These are phyloP conservation scores for Mustela nigripes DNA, from an alignment of 2,113 vertebrate species.

Conservation along the genomic window DNA sequence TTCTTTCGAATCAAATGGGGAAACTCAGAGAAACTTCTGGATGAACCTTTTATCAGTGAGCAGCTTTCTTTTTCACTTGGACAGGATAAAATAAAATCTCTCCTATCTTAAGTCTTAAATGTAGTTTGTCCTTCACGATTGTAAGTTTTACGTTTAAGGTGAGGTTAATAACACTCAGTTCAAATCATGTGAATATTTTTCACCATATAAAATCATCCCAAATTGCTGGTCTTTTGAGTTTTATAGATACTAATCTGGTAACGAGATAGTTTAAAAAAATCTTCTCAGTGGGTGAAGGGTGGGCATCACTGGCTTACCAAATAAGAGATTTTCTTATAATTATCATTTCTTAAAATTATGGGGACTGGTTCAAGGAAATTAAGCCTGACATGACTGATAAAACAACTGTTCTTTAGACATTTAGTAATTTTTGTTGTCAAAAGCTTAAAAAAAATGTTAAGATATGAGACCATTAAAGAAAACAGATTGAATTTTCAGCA, in stretches of 20 bases:
- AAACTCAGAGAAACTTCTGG: constrained; percentile 54
- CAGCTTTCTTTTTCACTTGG: constrained; percentile 2
- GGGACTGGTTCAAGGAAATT: constrained; percentile 27
- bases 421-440: constrained; percentile 52
- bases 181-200: constrained; percentile 26
- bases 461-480: neutral
- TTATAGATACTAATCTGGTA: constrained; percentile 36
- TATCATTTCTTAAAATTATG: neutral
- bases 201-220: neutral
- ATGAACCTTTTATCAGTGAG: constrained; percentile 11
- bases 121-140: neutral
- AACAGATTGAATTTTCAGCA: constrained; percentile 19
- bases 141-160: constrained; percentile 21
- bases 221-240: neutral
- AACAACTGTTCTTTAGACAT: neutral
- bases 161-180: neutral
- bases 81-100: neutral
- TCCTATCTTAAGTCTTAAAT: neutral
- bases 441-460: constrained; percentile 35
- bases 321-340: constrained; percentile 37
- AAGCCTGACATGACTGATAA: neutral
- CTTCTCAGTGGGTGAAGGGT: neutral
- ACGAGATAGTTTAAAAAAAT: neutral
- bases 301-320: constrained; percentile 18
- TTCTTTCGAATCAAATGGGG: constrained; percentile 62